Evolutionary conservation across 2,888 invertebrate species (phyloP).

Genomic region (Drosophila colorata): DNA sequence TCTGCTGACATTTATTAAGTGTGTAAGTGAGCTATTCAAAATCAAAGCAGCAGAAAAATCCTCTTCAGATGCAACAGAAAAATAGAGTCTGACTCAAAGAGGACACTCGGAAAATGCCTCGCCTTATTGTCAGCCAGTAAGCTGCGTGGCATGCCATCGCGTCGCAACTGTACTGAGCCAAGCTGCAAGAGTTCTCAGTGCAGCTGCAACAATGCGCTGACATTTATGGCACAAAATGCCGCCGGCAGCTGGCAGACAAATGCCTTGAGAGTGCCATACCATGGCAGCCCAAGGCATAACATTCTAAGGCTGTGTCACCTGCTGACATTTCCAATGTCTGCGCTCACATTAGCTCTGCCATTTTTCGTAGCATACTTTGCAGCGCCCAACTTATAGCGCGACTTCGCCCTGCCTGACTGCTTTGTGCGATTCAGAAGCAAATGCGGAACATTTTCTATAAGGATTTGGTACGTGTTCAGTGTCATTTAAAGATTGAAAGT

Average conservation of each 20-base stretch:
- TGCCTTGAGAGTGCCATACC: slow-evolving; percentile 59
- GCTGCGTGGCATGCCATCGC: slow-evolving; percentile 26
- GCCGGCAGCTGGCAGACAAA: slow-evolving; percentile 68
- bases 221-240: slow-evolving; percentile 73
- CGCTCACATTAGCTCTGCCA: slow-evolving; percentile 63
- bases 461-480: slow-evolving; percentile 28
- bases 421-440: slow-evolving; percentile 10
- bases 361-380: slow-evolving; percentile 58
- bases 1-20: slow-evolving; percentile 68
- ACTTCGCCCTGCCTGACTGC: slow-evolving; percentile 5
- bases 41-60: slow-evolving; percentile 74
- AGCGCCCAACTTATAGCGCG: slow-evolving; percentile 20
- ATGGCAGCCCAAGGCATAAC: slow-evolving; percentile 28
- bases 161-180: slow-evolving; percentile 9
- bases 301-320: slow-evolving; percentile 64
- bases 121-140: slow-evolving; percentile 55
- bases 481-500: slow-evolving; percentile 20
- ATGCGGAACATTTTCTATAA: slow-evolving; percentile 21
- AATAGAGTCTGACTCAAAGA: neutral
- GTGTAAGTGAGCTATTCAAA: slow-evolving; percentile 72
- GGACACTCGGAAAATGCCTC: slow-evolving; percentile 10
- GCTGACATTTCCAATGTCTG: slow-evolving; percentile 65
- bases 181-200: slow-evolving; percentile 20
- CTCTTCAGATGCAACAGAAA: slow-evolving; percentile 34
- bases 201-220: slow-evolving; percentile 70